phyloP scores from a whole-genome alignment of 2,888 invertebrate species.

The Cantharis nigra region DNA sequence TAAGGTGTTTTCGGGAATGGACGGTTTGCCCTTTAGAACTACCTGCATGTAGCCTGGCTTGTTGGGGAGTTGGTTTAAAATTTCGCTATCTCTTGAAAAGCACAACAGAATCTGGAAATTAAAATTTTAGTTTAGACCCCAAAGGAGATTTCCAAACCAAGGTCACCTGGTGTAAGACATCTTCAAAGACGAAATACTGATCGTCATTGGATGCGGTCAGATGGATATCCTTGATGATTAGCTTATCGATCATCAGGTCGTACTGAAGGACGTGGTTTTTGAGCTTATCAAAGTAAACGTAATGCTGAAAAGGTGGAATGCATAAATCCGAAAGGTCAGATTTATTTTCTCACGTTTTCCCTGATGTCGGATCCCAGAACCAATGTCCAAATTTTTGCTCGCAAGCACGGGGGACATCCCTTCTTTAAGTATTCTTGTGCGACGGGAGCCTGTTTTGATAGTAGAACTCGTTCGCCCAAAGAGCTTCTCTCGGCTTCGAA shows the following conservation, averaged over 20 bases:
- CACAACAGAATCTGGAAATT: conserved; percentile 76
- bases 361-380: conserved; percentile 81
- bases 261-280: conserved; percentile 83
- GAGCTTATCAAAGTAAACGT: conserved; percentile 76
- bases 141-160: background rate
- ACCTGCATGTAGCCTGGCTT: conserved; percentile 72
- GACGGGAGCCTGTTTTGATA: conserved; percentile 81
- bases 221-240: conserved; percentile 95
- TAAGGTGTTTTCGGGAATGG: conserved; percentile 69
- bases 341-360: conserved; percentile 59
- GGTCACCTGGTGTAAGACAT: conserved; percentile 85
- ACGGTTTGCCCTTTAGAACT: conserved; percentile 72
- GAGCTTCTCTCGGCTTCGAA: conserved; percentile 72
- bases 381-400: conserved; percentile 85
- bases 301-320: conserved; percentile 61
- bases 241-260: conserved; percentile 90
- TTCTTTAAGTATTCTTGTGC: conserved; percentile 89
- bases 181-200: conserved; percentile 97
- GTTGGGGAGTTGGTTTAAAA: conserved; percentile 71
- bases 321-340: background rate
- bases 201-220: conserved; percentile 96
- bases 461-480: conserved; percentile 78
- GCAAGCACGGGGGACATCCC: conserved; percentile 77
- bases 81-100: conserved; percentile 86
- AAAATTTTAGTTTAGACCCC: background rate